These are phyloP conservation scores for Strigamia crassipes DNA, from an alignment of 2,888 invertebrate species.

Conservation along the genomic window DNA sequence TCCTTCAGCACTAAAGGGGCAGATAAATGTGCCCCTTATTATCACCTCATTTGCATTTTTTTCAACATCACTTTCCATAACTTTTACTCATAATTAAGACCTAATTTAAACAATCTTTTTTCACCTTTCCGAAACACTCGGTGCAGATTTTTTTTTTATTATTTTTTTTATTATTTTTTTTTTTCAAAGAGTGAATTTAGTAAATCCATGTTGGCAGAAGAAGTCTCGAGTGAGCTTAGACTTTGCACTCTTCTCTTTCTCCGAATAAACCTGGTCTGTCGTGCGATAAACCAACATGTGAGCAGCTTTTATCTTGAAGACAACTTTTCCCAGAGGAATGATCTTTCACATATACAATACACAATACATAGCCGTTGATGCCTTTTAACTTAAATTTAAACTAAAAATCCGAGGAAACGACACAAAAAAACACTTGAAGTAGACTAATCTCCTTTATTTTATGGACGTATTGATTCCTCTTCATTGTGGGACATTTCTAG, in stretches of 20 bases:
- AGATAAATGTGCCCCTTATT: not conserved
- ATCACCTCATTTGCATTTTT: not conserved
- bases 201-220: conserved; percentile 19
- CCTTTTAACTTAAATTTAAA: not conserved
- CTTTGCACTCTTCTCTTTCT: not conserved
- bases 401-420: not conserved
- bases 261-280: not conserved
- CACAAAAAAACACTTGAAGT: too few species aligned
- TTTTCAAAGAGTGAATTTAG: not conserved
- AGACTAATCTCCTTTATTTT: too few species aligned
- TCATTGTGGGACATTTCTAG: too few species aligned
- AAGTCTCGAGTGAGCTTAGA: not conserved
- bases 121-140: not conserved
- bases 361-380: not conserved
- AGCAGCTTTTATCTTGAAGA: conserved; percentile 1
- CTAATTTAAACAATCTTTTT: not conserved
- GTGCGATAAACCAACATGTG: conserved; percentile 17
- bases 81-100: conserved; percentile 12
- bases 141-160: too few species aligned
- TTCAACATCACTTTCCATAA: not conserved
- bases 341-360: not conserved
- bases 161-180: too few species aligned
- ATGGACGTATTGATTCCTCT: too few species aligned
- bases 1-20: not conserved
- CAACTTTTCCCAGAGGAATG: not conserved